Conservation (phyloP, 2,113 vertebrate species). For the Ameiurus melas region DNA sequence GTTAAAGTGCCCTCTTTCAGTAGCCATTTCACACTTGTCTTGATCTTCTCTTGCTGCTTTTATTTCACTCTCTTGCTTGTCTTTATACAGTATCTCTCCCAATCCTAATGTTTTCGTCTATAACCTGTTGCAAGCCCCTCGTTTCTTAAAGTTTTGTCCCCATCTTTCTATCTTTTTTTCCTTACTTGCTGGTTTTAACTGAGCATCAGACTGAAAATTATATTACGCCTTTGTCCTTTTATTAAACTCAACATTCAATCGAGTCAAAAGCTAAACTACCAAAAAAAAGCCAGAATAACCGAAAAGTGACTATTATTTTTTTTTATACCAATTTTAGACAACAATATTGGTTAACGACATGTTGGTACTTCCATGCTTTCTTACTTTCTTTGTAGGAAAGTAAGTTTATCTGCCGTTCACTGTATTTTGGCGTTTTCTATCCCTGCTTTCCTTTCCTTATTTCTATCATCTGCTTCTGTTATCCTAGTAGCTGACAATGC, state of each 20-base stretch:
- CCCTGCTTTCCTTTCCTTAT: background rate
- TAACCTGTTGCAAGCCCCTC: background rate
- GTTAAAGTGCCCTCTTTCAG: background rate
- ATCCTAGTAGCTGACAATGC: constrained; percentile 43
- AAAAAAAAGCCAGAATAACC: background rate
- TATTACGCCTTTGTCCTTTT: background rate
- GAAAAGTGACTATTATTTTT: background rate
- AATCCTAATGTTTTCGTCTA: background rate
- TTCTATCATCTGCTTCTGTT: constrained; percentile 61
- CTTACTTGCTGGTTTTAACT: background rate
- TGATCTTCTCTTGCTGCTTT: background rate
- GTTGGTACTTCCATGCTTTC: background rate
- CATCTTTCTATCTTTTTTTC: background rate
- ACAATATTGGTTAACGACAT: background rate
- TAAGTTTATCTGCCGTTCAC: constrained; percentile 10
- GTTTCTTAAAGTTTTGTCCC: background rate
- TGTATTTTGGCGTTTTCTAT: background rate
- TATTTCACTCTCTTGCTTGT: background rate
- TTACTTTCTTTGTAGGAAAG: background rate
- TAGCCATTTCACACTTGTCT: background rate
- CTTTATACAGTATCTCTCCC: background rate
- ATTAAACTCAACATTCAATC: background rate
- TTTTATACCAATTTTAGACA: background rate
- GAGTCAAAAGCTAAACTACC: background rate
- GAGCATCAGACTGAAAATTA: background rate